phyloP scores from a whole-genome alignment of 1,140 invertebrate genomes.

The Psix sp. region DNA sequence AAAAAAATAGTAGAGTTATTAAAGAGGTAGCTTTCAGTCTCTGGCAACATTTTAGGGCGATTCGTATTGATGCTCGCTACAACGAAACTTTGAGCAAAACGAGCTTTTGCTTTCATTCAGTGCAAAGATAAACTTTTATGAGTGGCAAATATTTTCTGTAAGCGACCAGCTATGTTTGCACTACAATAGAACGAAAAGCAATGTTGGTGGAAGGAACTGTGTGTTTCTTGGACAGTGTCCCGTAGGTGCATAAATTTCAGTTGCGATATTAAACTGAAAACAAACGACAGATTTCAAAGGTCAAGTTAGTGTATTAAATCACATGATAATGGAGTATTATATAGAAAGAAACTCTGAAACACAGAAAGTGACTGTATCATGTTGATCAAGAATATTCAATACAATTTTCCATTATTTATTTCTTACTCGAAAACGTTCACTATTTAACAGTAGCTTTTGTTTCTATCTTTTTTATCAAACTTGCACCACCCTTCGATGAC shows the following conservation, averaged over 20 bases:
- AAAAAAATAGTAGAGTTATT: no score
- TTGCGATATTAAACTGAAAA: conserved; percentile 35
- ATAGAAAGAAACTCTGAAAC: no score
- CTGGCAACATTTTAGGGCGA: no score
- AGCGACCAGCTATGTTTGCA: conserved; percentile 18
- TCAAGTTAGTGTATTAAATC: conserved; percentile 30
- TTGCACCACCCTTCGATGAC: conserved; percentile 7
- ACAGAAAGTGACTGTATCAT: no score
- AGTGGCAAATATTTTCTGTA: conserved; percentile 14
- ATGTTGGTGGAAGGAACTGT: not conserved
- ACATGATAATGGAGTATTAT: conserved; percentile 19
- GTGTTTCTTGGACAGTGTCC: conserved; percentile 28
- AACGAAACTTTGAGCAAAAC: conserved; percentile 3
- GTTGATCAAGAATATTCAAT: no score
- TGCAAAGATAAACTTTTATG: conserved; percentile 24
- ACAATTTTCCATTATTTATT: no score
- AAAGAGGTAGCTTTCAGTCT: no score
- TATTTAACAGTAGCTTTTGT: conserved; percentile 13
- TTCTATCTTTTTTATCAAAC: conserved; percentile 32
- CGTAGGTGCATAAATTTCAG: conserved; percentile 28
- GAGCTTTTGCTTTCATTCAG: conserved; percentile 16
- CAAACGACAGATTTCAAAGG: conserved; percentile 14
- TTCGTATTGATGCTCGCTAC: not conserved
- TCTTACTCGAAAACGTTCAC: no score
- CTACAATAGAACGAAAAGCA: conserved; percentile 1